Base-by-base conservation (phyloP, 2,797 vertebrate species). In the Synaphobranchus kaupii region DNA sequence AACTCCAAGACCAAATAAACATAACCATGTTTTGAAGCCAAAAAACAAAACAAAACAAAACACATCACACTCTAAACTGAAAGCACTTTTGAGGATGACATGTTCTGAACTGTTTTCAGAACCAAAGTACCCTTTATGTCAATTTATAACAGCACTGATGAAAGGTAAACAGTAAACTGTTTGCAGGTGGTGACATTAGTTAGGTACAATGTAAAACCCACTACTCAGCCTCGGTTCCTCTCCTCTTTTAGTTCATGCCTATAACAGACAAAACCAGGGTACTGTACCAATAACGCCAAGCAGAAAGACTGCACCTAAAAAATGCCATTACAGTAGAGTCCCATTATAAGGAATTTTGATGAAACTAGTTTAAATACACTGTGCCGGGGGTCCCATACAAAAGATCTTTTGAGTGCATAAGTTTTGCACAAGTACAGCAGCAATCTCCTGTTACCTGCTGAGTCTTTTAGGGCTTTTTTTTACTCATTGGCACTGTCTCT, bases 21-120 rank as follows among this genome's bases (percentile, higher is more conserved):
- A 73, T 73, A 47, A 44, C 76, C 76, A 80, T 80, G 39, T 80
- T 80, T 80, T 48, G 76, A 47, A 80, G 76, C 76, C 48, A 48
- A 80, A 54, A 54, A 54, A 54, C n/a, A n/a, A 50, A 48, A 48
- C 2, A 48, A 52, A 52, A 52, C 9, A 54, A 80, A 22, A 80
- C 76, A 80, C 76, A 80, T 34, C 76, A 80, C 76, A 47, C 76
- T 5, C 25, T 47, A 22, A 78, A 44, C 4, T 39, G 31, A 80
- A 80, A 47, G 34, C 34, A 80, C 39, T 48, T 80, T 80, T 80
- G 76, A 47, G 5, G 22, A 34, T 22, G 34, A 15, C 28, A 76
- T 80, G 39, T 47, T 48, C 76, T 48, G 34, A 80, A 48, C 20
- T 80, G 34, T 25, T 48, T 22, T 80, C 17, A 47, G 44, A 22